These are phyloP conservation scores for Pteromalus puparum DNA, from an alignment of 1,140 invertebrate species.

Conservation along the genomic window DNA sequence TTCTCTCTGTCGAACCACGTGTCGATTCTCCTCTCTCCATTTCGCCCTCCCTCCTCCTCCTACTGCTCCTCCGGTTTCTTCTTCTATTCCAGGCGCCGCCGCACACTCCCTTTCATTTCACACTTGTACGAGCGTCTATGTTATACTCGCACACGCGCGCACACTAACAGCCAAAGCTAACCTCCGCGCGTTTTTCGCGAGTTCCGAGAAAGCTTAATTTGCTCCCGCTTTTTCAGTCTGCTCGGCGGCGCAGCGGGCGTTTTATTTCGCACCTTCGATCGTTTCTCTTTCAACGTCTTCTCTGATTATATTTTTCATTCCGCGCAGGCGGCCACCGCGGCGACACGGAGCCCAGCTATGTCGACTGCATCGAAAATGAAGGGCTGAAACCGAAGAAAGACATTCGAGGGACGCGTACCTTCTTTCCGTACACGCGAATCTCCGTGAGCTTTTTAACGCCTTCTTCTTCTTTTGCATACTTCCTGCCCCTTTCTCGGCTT, in stretches of 20 bases:
- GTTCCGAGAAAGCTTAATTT: background rate
- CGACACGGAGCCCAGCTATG: conserved; percentile 48
- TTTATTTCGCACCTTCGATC: background rate
- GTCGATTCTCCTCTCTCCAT: conserved; percentile 56
- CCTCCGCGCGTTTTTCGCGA: background rate
- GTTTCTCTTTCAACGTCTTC: conserved; percentile 11
- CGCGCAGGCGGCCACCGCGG: conserved; percentile 21
- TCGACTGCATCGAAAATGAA: conserved; percentile 60
- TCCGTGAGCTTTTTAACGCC: too few species aligned
- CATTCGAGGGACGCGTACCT: background rate
- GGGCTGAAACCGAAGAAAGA: background rate
- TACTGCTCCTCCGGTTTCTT: background rate
- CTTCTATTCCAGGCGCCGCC: background rate
- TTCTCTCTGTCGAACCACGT: conserved; percentile 55
- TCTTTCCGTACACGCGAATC: background rate
- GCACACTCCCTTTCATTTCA: too few species aligned
- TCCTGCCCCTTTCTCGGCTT: background rate
- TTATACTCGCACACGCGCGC: too few species aligned
- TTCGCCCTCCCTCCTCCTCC: conserved; percentile 25
- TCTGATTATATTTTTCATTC: conserved; percentile 63
- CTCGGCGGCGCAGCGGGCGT: background rate
- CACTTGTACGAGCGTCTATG: too few species aligned
- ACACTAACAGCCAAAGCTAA: background rate
- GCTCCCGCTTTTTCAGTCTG: background rate
- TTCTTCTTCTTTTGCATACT: background rate